Evolutionary conservation across 2,113 vertebrate species (phyloP), one percentile per base, ranked within the genome.

Genomic region (Nothoprocta pentlandii): DNA sequence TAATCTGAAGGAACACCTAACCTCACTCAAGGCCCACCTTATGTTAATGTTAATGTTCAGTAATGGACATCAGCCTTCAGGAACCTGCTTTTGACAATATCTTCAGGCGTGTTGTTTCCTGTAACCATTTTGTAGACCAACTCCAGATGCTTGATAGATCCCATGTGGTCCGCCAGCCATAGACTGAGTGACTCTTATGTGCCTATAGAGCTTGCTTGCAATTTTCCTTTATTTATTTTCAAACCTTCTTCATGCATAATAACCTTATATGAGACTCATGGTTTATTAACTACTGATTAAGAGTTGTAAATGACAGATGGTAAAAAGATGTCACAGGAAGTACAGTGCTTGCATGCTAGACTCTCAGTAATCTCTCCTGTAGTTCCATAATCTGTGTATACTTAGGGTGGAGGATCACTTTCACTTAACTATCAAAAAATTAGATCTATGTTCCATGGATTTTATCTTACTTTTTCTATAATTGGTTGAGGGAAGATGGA

Each of bases 141-240:
- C 77, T 85, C 30, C 83, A 83, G 54, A 53, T 74, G 49, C 14
- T 83, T 83, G 56, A 51, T 23, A 28, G 58, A 88, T 6, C 25
- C 25, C 19, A 39, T 17, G 12, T 0, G 0, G 25, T 73, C 36
- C 36, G 49, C 16, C 41, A 30, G 44, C 36, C 56, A 78, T 25
- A 67, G 46, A 39, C 20, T 71, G 19, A 77, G 56, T 28, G 10
- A 59, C 39, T 75, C 2, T 49, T 71, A 2, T 41, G 49, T 67
- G 6, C 21, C 69, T 71, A 56, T 19, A 34, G 75, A 66, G 16
- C 12, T 14, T 17, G 44, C 17, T 49, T 61, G 42, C 2, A 84
- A 51, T 64, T 93, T 80, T 68, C 6, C 5, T 71, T 75, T 74
- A 16, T 79, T 76, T 82, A 36, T 87, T 94, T 94, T 91, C 34